Base-by-base conservation (phyloP, 2,888 invertebrate species). In the Pomacea canaliculata region DNA sequence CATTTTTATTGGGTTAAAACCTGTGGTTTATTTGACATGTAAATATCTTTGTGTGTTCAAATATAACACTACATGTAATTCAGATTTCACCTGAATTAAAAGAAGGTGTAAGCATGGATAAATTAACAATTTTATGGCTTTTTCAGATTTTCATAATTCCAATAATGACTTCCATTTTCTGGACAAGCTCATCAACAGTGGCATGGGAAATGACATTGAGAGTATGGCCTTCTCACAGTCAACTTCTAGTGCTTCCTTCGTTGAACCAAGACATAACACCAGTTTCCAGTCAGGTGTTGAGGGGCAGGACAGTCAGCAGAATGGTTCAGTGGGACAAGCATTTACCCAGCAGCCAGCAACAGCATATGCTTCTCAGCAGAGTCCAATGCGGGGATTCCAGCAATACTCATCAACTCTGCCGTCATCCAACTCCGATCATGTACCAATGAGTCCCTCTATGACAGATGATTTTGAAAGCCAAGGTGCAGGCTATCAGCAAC, bases 161-260 rank as follows among this genome's bases (percentile, higher is more conserved):
- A 69, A 69, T 19, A 63, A 73, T 48, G 59, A 67, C 67, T 66
- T 67, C 68, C 71, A 71, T 18, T 9, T 74, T 69, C 69, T 68
- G 74, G 73, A 74, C 8, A 67, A 62, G n/a, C 27, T 46, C 69
- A 74, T 74, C 51, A 69, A 63, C 74, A 69, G 60, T 69, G 69
- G 63, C 19, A 70, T 70, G n/a, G 59, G 70, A 7, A 60, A 70
- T 23, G 69, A 37, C 12, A 7, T 68, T 5, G 74, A 74, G 51
- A 59, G 59, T 49, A 74, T 74, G 74, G 62, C 67, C 62, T 74
- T 74, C 68, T 62, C 62, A 8, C 69, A 74, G 62, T 69, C 59
- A 23, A 18, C 69, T 37, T n/a, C 74, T 9, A 59, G 48, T 23
- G 16, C 68, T 13, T 13, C 69, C 3, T 74, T 12, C 18, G 23